phyloP scores from a whole-genome alignment of 2,113 vertebrate genomes.

The Xiphophorus maculatus region DNA sequence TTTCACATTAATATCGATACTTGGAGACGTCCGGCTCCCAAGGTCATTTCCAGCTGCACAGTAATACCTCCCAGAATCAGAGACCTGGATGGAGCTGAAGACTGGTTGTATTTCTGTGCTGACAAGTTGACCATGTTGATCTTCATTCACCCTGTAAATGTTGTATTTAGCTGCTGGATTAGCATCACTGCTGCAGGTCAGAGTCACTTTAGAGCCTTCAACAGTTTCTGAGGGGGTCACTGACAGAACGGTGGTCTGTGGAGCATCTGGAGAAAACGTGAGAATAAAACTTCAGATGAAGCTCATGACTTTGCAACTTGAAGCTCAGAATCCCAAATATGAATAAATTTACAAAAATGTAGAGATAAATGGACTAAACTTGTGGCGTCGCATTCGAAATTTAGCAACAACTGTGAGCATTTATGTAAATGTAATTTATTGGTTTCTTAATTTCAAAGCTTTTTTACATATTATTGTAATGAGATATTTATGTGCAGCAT shows the following conservation, averaged over 20 bases:
- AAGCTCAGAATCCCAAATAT: no score
- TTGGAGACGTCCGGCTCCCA: background rate
- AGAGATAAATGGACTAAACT: no score
- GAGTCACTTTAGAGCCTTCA: background rate
- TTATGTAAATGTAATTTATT: no score
- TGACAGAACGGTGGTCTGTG: background rate
- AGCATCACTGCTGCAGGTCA: constrained; percentile 6
- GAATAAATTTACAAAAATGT: no score
- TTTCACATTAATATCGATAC: background rate
- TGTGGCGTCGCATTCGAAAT: no score
- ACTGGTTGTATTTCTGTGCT: background rate
- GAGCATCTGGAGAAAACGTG: constrained; percentile 17
- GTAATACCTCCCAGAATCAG: constrained; percentile 10
- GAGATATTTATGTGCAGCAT: no score
- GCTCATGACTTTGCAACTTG: no score
- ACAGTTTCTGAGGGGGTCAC: background rate
- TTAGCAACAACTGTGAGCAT: no score
- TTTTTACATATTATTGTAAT: no score
- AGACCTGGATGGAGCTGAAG: background rate
- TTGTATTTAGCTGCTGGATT: constrained; percentile 9
- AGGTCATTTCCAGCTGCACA: constrained; percentile 1
- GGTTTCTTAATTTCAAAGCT: no score
- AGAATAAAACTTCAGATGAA: background rate
- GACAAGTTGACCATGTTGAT: background rate
- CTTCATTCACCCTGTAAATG: background rate